These are phyloP conservation scores for Diploptera punctata DNA, from an alignment of 2,888 invertebrate genomes.

Conservation along the genomic window DNA sequence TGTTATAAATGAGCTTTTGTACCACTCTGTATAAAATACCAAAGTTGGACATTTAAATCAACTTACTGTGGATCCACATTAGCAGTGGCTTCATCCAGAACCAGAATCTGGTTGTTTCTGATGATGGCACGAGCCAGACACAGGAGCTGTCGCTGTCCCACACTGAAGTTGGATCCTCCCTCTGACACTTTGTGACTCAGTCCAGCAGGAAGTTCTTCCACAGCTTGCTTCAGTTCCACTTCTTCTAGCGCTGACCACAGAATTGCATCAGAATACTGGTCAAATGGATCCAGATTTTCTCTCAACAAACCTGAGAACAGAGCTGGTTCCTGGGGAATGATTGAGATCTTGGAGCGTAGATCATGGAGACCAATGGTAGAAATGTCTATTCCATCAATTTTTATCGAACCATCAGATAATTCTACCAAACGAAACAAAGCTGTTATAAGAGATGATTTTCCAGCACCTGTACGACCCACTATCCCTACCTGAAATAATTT, in stretches of 20 bases:
- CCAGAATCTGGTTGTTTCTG: too few relatives aligned
- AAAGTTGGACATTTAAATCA: too few relatives aligned
- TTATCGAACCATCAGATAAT: constrained; percentile 73
- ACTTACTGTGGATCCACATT: neutral
- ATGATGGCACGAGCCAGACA: too few relatives aligned
- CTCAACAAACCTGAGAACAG: constrained; percentile 84
- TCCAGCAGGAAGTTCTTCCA: too few relatives aligned
- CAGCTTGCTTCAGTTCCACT: too few relatives aligned
- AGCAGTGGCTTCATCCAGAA: neutral
- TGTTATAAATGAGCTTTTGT: too few relatives aligned
- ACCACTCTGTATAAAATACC: too few relatives aligned
- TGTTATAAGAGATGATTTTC: constrained; percentile 82
- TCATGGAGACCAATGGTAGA: constrained; percentile 73
- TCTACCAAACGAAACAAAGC: constrained; percentile 85
- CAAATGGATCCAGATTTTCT: constrained; percentile 85
- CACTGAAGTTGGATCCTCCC: too few relatives aligned
- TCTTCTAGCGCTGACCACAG: constrained; percentile 80
- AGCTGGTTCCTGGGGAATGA: constrained; percentile 95
- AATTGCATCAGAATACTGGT: constrained; percentile 71
- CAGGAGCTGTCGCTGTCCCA: too few relatives aligned
- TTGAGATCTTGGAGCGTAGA: too few relatives aligned
- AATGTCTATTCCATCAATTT: constrained; percentile 77
- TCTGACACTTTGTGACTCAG: too few relatives aligned
- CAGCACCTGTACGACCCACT: constrained; percentile 88
- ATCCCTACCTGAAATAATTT: constrained; percentile 71